Base-by-base conservation (phyloP, 2,797 vertebrate genomes). In the Microctenopoma steveboyesi region DNA sequence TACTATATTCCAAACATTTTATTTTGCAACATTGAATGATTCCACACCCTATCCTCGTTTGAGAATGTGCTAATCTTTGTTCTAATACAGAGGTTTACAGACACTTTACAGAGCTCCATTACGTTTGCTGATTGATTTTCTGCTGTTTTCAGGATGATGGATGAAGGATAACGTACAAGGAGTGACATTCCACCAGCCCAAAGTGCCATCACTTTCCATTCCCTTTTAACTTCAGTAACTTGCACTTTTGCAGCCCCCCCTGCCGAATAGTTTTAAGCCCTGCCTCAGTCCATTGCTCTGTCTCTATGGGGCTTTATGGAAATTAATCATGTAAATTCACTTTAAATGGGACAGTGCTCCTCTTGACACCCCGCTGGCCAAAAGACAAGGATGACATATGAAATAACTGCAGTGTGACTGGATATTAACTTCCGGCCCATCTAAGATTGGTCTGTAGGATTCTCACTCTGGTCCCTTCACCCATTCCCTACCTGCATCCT, bases 111-210 rank as follows among this genome's bases (percentile, higher is more conserved):
- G n/a, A 46, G 53, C 39, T 52, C 14, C 25, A 8, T 66, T 56
- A 6, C 50, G 4, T 66, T 15, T 48, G 9, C 52, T 80, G 53
- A 72, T 67, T 65, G 12, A 76, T 68, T 45, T 76, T 48, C 60
- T 79, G 64, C 52, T 87, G 7, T 85, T 88, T 88, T 78, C 90
- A 93, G 92, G 80, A 86, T 72, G 70, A 86, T 77, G 78, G 74
- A 81, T 57, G 55, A 86, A 78, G 82, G 88, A 86, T 91, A 84
- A 89, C 57, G 37, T 71, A 76, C 13, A 43, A 74, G 63, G 56
- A 73, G 14, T 67, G 62, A 27, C 75, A 46, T 68, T 74, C 81
- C 82, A 70, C 86, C 76, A 46, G 72, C 77, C 86, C 78, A 69
- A 55, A 59, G 76, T 74, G 63, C 71, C 72, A 79, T 72, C 33